A percentile compares a stretch with the other conserved stretches of the same genome.
These are phyloP conservation scores for Germaria angustata DNA, from an alignment of 2,888 invertebrate species.

Conservation along the genomic window DNA sequence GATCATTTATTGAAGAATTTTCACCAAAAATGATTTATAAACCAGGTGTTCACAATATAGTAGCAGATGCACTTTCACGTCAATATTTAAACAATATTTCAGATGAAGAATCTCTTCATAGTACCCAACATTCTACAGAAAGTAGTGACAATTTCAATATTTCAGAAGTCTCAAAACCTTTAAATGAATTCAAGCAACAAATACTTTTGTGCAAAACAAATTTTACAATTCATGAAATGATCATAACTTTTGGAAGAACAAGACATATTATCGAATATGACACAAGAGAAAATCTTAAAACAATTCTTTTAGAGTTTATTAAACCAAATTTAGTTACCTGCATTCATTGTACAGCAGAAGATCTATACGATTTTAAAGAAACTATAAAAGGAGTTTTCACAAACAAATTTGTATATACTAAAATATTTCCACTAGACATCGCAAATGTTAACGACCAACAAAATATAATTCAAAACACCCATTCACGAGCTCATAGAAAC, in stretches of 20 bases:
- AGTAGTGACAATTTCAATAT: neutral
- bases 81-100: no score
- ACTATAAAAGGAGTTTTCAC: no score
- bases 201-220: neutral
- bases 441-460: neutral
- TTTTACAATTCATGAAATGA: neutral
- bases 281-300: neutral
- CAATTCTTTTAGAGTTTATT: neutral
- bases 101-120: neutral
- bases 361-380: no score
- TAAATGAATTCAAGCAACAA: no score
- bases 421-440: neutral
- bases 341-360: no score
- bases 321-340: no score
- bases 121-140: neutral
- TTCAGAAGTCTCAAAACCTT: no score
- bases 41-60: neutral
- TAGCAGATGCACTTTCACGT: neutral
- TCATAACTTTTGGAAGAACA: neutral
- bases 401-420: constrained; percentile 33
- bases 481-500: neutral
- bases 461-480: neutral
- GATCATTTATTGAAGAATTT: neutral
- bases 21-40: neutral
- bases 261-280: no score